phyloP scores from a whole-genome alignment of 1,140 invertebrate genomes.

The Cydia fagiglandana region DNA sequence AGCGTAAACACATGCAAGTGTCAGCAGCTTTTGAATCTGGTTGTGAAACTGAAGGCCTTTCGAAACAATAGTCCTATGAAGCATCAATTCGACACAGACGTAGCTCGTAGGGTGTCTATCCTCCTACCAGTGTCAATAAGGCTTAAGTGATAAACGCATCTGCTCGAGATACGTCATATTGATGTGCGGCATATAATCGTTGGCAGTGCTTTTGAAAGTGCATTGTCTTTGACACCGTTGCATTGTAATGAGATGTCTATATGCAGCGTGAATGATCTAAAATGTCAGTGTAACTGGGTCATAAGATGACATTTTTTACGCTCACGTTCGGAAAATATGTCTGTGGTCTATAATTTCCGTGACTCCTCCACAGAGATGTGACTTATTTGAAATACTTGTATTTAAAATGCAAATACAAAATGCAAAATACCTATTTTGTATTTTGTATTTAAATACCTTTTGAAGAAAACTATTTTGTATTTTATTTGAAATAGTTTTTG shows the following conservation, averaged over 20 bases:
- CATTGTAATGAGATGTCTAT: constrained; percentile 42
- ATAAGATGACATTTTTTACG: neutral
- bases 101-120: neutral
- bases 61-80: neutral
- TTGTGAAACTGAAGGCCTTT: constrained; percentile 22
- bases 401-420: too few relatives aligned
- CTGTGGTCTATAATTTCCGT: too few relatives aligned
- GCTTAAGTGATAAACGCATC: too few relatives aligned
- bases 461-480: too few relatives aligned
- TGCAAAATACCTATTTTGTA: too few relatives aligned
- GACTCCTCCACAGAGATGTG: too few relatives aligned
- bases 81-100: neutral
- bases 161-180: neutral
- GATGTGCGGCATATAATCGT: constrained; percentile 36
- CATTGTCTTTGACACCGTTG: constrained; percentile 59
- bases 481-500: too few relatives aligned
- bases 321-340: neutral
- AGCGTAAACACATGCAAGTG: neutral
- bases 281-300: constrained; percentile 29
- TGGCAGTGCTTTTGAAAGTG: constrained; percentile 50
- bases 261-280: constrained; percentile 37
- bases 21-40: neutral
- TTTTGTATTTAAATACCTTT: too few relatives aligned
- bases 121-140: neutral
- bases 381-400: too few relatives aligned